Evolutionary conservation across 2,888 invertebrate genomes (phyloP).

Genomic region (Leucania comma): DNA sequence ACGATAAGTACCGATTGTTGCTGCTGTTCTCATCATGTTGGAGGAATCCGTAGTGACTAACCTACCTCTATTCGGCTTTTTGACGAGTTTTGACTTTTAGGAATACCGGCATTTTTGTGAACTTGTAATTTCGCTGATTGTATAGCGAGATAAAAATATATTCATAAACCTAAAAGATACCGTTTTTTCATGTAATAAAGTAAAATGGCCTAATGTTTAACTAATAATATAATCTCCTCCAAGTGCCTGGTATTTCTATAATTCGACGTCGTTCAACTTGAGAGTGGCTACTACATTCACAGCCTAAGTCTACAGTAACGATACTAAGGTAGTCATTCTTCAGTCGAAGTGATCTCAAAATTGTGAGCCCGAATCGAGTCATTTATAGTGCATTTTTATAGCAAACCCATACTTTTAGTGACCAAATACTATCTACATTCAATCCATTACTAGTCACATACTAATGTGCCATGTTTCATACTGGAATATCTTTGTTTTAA

Average conservation of each 20-base stretch:
- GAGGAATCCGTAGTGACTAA: slow-evolving; percentile 62
- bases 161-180: slow-evolving; percentile 52
- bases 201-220: slow-evolving; percentile 69
- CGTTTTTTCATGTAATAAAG: slow-evolving; percentile 56
- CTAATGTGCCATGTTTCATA: slow-evolving; percentile 76
- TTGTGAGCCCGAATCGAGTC: slow-evolving; percentile 84
- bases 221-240: slow-evolving; percentile 69
- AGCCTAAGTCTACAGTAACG: slow-evolving; percentile 50
- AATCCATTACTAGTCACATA: slow-evolving; percentile 74
- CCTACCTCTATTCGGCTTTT: slow-evolving; percentile 70
- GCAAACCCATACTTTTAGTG: slow-evolving; percentile 70
- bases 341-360: slow-evolving; percentile 87
- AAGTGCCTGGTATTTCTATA: slow-evolving; percentile 79
- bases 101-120: slow-evolving; percentile 81
- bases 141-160: slow-evolving; percentile 59
- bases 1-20: slow-evolving; percentile 70
- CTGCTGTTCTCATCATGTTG: slow-evolving; percentile 64
- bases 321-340: slow-evolving; percentile 73
- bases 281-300: slow-evolving; percentile 52
- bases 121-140: slow-evolving; percentile 54
- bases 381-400: slow-evolving; percentile 82
- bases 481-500: slow-evolving; percentile 11
- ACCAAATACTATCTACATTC: slow-evolving; percentile 65
- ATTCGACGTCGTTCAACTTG: slow-evolving; percentile 47
- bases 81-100: slow-evolving; percentile 68